Evolutionary conservation across 1,140 invertebrate species (phyloP).

Genomic region (Heliconius hermathena): DNA sequence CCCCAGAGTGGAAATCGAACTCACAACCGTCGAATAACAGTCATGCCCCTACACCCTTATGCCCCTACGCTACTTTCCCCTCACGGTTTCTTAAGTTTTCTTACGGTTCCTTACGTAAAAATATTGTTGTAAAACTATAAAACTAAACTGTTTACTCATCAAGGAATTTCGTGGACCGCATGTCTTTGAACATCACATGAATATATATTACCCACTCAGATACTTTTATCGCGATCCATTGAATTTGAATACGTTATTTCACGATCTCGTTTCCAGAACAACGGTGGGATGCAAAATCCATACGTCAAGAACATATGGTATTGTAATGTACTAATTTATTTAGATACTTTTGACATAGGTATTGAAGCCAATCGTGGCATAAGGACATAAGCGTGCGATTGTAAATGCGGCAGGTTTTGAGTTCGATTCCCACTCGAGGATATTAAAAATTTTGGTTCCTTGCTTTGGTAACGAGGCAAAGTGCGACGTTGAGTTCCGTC

Average conservation of each 20-base stretch:
- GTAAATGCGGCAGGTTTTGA: too few relatives aligned
- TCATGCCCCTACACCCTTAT: neutral
- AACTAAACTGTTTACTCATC: neutral
- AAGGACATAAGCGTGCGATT: too few relatives aligned
- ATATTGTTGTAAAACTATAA: neutral
- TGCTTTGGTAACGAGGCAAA: too few relatives aligned
- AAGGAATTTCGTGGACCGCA: neutral
- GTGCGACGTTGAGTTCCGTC: too few relatives aligned
- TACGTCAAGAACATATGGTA: neutral
- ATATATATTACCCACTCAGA: constrained; percentile 55
- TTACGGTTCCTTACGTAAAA: neutral
- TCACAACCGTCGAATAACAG: neutral
- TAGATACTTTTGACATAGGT: too few relatives aligned
- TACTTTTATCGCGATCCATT: constrained; percentile 49
- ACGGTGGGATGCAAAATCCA: neutral
- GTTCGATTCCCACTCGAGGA: too few relatives aligned
- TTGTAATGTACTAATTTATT: neutral
- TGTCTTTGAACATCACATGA: constrained; percentile 36
- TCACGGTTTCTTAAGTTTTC: too few relatives aligned
- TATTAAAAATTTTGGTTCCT: too few relatives aligned
- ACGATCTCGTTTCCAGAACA: constrained; percentile 26
- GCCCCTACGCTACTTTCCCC: too few relatives aligned
- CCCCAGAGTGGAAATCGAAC: too few relatives aligned
- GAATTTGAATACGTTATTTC: constrained; percentile 52
- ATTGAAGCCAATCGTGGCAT: too few relatives aligned